Percentiles rank a stretch among this genome's conserved stretches.
Conservation (phyloP, 2,113 vertebrate species). For the Paracanthobrama guichenoti region DNA sequence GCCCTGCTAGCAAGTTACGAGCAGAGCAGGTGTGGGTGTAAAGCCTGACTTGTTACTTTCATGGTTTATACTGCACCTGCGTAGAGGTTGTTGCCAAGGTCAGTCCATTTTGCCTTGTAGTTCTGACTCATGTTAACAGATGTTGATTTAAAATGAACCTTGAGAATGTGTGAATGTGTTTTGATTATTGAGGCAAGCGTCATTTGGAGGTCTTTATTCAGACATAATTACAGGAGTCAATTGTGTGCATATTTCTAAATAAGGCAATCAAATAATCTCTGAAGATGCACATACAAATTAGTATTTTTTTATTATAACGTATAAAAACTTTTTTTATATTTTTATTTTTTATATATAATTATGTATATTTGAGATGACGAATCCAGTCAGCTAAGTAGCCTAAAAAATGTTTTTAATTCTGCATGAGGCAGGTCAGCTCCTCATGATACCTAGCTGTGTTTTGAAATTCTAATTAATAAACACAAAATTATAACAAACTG, state of each 20-base stretch:
- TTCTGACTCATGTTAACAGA: constrained; percentile 25
- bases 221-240: background rate
- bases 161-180: constrained; percentile 25
- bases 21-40: constrained; percentile 42
- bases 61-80: constrained; percentile 39
- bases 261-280: background rate
- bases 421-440: background rate
- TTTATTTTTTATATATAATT: too few relatives aligned
- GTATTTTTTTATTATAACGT: too few relatives aligned
- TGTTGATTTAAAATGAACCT: constrained; percentile 36
- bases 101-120: constrained; percentile 1
- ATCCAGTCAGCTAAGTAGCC: background rate
- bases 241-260: background rate
- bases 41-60: constrained; percentile 37
- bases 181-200: background rate
- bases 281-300: background rate
- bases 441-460: background rate
- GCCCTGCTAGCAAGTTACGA: constrained; percentile 32
- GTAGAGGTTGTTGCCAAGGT: constrained; percentile 33
- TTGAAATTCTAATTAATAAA: background rate
- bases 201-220: background rate
- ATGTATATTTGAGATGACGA: background rate
- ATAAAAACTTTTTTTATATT: too few relatives aligned
- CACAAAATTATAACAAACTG: background rate
- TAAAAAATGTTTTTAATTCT: background rate